Base-by-base conservation (phyloP, 2,113 vertebrate genomes). In the Pomatorhinus ruficollis region DNA sequence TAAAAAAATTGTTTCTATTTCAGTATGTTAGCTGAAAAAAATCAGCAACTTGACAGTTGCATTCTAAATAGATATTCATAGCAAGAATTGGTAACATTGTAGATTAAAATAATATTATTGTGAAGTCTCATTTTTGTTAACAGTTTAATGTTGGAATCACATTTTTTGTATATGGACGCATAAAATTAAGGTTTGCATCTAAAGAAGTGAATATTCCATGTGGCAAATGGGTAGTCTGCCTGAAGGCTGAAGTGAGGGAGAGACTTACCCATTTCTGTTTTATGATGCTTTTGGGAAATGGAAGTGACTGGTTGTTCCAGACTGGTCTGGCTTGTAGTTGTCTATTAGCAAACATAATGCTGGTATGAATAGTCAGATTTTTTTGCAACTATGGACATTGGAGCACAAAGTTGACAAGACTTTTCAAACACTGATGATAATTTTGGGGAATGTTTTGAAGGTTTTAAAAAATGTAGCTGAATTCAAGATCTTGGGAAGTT, bases 281-380 rank as follows among this genome's bases (percentile, higher is more conserved):
- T 64, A 66, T 44, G 33, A 83, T 49, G 18, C 53, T 86, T 86
- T 76, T 21, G 54, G 54, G 37, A 81, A 65, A 49, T 72, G 24
- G 35, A 81, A 59, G 39, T 30, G 28, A 4, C 28, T 76, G 12
- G 8, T 74, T 70, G 39, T 78, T 93, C 18, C 47, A 74, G 24
- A 59, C 42, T 33, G 69, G 30, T 80, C 60, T 50, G 56, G n/a
- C 47, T 69, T 80, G 66, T 56, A 40, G 18, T 25, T 94, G 63
- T 25, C 19, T 50, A 3, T 53, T 63, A 47, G 28, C 33, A 86
- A 93, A 70, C 25, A 24, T 35, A 45, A 45, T 39, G 25, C 42
- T 2, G 5, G 12, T 50, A 22, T 6, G 9, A 81, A 77, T 42
- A 65, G 18, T n/a, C 0, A 0, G 15, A 11, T 35, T 22, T 92